Evolutionary conservation across 2,113 vertebrate species (phyloP).

Genomic region (Thalassoma bifasciatum): DNA sequence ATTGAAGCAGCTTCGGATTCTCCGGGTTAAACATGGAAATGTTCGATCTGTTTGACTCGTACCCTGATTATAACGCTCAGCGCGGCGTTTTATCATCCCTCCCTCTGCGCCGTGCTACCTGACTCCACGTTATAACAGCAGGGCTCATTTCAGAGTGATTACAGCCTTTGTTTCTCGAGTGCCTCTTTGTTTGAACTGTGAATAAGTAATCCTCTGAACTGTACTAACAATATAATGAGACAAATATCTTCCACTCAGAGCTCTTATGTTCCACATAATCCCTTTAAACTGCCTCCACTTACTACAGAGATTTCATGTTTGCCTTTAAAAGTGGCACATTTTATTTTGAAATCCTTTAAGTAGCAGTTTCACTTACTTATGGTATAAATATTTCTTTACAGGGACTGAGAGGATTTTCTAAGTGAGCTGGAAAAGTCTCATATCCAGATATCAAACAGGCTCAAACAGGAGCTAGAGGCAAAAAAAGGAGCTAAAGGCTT

Average conservation of each 20-base stretch:
- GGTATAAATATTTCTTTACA: no score
- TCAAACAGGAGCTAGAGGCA: no score
- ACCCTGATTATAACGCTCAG: conserved; percentile 9
- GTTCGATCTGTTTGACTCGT: no score
- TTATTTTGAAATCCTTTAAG: background rate
- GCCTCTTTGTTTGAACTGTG: conserved; percentile 1
- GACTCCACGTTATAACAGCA: background rate
- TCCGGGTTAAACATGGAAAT: no score
- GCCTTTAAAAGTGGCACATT: background rate
- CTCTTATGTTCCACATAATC: conserved; percentile 7
- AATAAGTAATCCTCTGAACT: background rate
- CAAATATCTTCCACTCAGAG: background rate
- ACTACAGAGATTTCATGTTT: background rate
- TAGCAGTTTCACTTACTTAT: background rate
- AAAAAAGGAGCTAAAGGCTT: no score
- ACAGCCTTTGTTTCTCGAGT: conserved; percentile 1
- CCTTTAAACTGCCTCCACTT: conserved; percentile 4
- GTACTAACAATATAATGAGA: background rate
- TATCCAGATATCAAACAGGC: no score
- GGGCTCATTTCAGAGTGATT: background rate
- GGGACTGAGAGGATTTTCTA: no score
- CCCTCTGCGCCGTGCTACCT: background rate
- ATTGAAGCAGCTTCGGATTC: background rate
- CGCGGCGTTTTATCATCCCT: background rate
- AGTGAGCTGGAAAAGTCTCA: no score